Conservation (phyloP, 2,888 invertebrate species). For the Cremastinae sp. region DNA sequence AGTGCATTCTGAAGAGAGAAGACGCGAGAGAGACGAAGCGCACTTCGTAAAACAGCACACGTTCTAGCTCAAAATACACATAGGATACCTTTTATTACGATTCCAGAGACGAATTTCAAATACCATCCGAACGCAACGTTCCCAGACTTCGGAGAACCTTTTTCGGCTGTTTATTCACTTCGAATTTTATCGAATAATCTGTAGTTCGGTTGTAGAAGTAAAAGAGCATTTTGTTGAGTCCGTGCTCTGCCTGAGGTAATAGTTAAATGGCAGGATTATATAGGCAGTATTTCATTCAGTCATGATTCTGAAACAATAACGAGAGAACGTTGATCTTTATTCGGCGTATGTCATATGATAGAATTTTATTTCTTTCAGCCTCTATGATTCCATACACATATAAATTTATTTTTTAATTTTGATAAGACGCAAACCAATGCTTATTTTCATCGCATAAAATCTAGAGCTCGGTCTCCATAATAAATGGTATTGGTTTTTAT, state of each 20-base stretch:
- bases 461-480: too few species aligned
- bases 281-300: constrained; percentile 30
- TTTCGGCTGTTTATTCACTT: constrained; percentile 16
- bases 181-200: constrained; percentile 8
- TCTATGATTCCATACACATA: too few species aligned
- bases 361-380: too few species aligned
- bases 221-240: constrained; percentile 32
- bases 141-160: constrained; percentile 5
- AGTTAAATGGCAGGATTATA: constrained; percentile 57
- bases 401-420: too few species aligned
- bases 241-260: constrained; percentile 43
- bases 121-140: constrained; percentile 25
- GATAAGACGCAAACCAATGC: too few species aligned
- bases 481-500: background rate
- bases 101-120: constrained; percentile 47
- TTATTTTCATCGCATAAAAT: too few species aligned
- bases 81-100: constrained; percentile 26
- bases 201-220: constrained; percentile 5
- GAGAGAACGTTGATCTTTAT: constrained; percentile 19
- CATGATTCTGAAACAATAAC: constrained; percentile 30
- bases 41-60: constrained; percentile 28
- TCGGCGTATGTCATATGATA: background rate
- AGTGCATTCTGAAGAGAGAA: constrained; percentile 38
- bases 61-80: constrained; percentile 1
- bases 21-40: constrained; percentile 18